Percentiles rank a stretch among this genome's conserved stretches.
Evolutionary conservation across 1,140 invertebrate species (phyloP).

Genomic region (Pectinophora gossypiella): DNA sequence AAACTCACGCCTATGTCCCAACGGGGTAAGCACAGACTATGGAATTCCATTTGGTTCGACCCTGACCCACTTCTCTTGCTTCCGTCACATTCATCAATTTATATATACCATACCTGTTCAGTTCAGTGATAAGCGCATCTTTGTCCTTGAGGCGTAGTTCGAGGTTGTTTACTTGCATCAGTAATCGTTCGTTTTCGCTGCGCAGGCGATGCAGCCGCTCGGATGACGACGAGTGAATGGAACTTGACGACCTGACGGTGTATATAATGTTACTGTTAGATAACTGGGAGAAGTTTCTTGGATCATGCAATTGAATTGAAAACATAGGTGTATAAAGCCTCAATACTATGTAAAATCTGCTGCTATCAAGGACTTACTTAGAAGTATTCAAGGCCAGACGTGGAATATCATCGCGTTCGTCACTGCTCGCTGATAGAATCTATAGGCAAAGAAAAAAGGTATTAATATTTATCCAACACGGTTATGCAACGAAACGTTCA

Average conservation of each 20-base stretch:
- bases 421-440: slow-evolving; percentile 63
- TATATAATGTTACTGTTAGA: too few relatives aligned
- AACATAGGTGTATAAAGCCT: too few relatives aligned
- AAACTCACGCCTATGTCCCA: too few relatives aligned
- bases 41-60: too few relatives aligned
- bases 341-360: too few relatives aligned
- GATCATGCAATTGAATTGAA: too few relatives aligned
- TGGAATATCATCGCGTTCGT: slow-evolving; percentile 57
- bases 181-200: slow-evolving; percentile 49
- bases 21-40: too few relatives aligned
- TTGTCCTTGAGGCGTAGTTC: slow-evolving; percentile 56
- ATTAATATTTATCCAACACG: too few relatives aligned
- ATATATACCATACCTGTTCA: slow-evolving; percentile 67
- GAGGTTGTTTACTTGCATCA: slow-evolving; percentile 48
- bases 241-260: slow-evolving; percentile 51
- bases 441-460: slow-evolving; percentile 17
- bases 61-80: too few relatives aligned
- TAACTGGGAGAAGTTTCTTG: too few relatives aligned
- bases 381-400: slow-evolving; percentile 52
- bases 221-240: slow-evolving; percentile 50
- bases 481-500: too few relatives aligned
- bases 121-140: slow-evolving; percentile 61
- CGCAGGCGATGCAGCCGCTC: slow-evolving; percentile 44
- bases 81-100: too few relatives aligned
- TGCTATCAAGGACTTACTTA: slow-evolving; percentile 45